These are phyloP conservation scores for Myoxocephalus aenaeus DNA, from an alignment of 2,797 vertebrate species.

Conservation along the genomic window DNA sequence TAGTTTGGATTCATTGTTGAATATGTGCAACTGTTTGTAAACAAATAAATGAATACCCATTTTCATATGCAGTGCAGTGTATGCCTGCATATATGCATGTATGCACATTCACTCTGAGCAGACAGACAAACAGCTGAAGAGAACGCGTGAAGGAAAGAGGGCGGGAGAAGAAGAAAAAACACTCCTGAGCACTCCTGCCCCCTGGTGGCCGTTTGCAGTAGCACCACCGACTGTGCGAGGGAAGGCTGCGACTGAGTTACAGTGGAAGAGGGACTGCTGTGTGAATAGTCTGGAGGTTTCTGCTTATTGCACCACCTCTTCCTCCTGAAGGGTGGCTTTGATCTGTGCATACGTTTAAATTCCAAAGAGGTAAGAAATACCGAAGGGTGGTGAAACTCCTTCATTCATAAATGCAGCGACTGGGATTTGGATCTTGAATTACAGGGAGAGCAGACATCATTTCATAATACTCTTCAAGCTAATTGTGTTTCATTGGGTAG, in stretches of 20 bases:
- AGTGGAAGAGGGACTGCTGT: slow-evolving; percentile 36
- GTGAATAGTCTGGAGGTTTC: slow-evolving; percentile 68
- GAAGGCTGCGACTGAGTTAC: slow-evolving; percentile 24
- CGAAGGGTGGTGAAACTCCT: slow-evolving; percentile 49
- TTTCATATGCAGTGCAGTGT: slow-evolving; percentile 26
- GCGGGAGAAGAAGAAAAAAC: slow-evolving; percentile 24
- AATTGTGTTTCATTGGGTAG: slow-evolving; percentile 58
- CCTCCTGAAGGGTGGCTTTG: slow-evolving; percentile 69
- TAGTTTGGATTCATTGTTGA: not conserved
- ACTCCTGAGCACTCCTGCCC: slow-evolving; percentile 83
- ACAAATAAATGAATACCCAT: slow-evolving; percentile 34
- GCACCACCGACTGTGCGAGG: slow-evolving; percentile 2
- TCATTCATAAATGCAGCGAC: slow-evolving; percentile 71
- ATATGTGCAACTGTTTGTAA: slow-evolving; percentile 31
- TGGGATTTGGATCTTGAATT: slow-evolving; percentile 64
- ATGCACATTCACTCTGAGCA: slow-evolving; percentile 29
- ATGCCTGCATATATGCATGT: not conserved
- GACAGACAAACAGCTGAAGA: slow-evolving; percentile 55
- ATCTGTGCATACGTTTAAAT: slow-evolving; percentile 78
- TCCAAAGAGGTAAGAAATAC: slow-evolving; percentile 65
- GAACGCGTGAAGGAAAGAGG: slow-evolving; percentile 29
- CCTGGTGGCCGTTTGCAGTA: slow-evolving; percentile 77
- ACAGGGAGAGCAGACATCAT: slow-evolving; percentile 55
- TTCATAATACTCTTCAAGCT: slow-evolving; percentile 65
- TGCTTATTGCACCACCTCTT: slow-evolving; percentile 80